phyloP scores from a whole-genome alignment of 2,888 invertebrate species.

The Deilephila porcellus region DNA sequence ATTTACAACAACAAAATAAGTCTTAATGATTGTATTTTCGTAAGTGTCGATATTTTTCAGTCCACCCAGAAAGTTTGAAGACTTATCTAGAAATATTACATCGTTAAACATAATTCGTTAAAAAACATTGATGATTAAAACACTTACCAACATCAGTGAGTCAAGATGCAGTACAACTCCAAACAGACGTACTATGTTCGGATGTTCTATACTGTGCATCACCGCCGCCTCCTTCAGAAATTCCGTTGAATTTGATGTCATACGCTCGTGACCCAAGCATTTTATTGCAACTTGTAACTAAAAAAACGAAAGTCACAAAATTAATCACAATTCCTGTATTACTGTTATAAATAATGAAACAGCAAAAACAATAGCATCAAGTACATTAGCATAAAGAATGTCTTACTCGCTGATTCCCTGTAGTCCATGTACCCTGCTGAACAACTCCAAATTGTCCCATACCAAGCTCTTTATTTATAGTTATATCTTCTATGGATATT shows the following conservation, averaged over 20 bases:
- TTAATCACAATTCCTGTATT: neutral
- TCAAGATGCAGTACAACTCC: slow-evolving; percentile 98
- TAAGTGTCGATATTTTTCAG: no score
- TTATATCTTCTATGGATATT: slow-evolving; percentile 94
- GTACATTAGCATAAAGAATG: slow-evolving; percentile 32
- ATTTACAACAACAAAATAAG: no score
- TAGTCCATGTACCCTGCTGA: slow-evolving; percentile 98
- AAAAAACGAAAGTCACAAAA: slow-evolving; percentile 45
- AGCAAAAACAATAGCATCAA: neutral
- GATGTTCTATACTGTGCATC: slow-evolving; percentile 99
- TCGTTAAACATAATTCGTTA: no score
- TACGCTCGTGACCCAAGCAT: slow-evolving; percentile 96
- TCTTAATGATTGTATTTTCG: no score
- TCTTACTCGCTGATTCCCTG: slow-evolving; percentile 94
- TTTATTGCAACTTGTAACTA: slow-evolving; percentile 98
- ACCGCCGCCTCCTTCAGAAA: slow-evolving; percentile 99
- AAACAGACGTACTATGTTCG: slow-evolving; percentile 97
- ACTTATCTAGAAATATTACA: no score
- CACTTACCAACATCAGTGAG: slow-evolving; percentile 88
- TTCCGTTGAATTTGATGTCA: slow-evolving; percentile 98
- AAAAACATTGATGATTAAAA: no score
- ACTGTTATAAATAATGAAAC: neutral
- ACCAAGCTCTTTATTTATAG: slow-evolving; percentile 97
- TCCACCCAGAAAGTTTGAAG: no score
- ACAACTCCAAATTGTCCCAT: slow-evolving; percentile 99